Percentiles rank a stretch among this genome's conserved stretches.
Conservation (phyloP, 2,113 vertebrate species). For the Diphyllodes magnificus region DNA sequence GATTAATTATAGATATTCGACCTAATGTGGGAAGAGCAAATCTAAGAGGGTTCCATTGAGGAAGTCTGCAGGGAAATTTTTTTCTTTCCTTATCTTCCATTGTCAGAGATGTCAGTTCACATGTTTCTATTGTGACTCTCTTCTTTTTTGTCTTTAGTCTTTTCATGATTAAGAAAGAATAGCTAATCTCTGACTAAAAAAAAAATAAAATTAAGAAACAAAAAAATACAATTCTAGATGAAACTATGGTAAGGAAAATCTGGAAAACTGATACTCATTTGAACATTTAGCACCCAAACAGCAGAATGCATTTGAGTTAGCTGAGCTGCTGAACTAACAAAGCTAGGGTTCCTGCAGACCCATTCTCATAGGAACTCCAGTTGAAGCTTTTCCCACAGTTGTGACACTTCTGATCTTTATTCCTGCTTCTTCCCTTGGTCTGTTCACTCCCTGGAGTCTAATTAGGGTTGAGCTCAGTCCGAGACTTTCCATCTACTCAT, state of each 20-base stretch:
- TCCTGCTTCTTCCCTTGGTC: neutral
- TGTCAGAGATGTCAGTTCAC: neutral
- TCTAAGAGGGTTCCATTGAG: neutral
- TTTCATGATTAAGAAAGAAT: neutral
- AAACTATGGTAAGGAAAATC: neutral
- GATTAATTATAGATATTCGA: neutral
- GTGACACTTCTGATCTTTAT: neutral
- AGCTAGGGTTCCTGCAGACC: neutral
- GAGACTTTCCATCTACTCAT: neutral
- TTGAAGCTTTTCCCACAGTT: neutral
- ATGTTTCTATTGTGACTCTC: neutral
- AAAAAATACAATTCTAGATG: neutral
- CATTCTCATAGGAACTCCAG: neutral
- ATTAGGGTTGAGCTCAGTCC: neutral
- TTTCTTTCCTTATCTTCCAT: neutral
- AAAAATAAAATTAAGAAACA: no score
- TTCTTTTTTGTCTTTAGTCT: neutral
- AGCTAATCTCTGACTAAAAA: neutral
- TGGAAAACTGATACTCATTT: neutral
- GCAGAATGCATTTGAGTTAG: neutral
- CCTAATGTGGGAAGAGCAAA: neutral
- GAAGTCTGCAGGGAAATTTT: neutral
- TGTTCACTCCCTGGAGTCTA: neutral
- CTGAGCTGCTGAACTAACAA: neutral
- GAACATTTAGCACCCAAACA: neutral